Conservation (phyloP, 53 echinoderm and acorn worm genomes). For the Echinometra lucunter region DNA sequence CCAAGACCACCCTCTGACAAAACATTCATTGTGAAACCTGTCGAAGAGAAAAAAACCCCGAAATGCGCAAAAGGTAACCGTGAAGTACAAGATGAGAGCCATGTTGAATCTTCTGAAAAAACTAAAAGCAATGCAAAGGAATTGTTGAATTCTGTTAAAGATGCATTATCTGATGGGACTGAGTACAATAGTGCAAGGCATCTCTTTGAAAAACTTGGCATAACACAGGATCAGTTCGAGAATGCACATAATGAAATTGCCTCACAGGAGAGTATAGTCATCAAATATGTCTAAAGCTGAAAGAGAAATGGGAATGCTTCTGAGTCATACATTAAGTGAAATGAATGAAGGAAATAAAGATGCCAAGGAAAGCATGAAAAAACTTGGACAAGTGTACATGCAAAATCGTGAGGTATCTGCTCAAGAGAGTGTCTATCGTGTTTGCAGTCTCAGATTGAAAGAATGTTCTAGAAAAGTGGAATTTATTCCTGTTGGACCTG, state of each 20-base stretch:
- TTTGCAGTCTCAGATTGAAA: conserved; percentile 76
- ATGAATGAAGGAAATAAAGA: conserved; percentile 76
- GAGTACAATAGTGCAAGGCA: conserved; percentile 56
- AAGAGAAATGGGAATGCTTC: conserved; percentile 81
- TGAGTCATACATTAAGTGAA: conserved; percentile 74
- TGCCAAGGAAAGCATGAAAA: conserved; percentile 67
- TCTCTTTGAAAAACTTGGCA: conserved; percentile 62
- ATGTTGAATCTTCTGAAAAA: background rate
- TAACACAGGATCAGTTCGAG: conserved; percentile 74
- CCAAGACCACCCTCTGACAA: conserved; percentile 82
- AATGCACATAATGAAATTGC: conserved; percentile 55
- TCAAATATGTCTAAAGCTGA: conserved; percentile 81
- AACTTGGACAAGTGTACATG: conserved; percentile 74
- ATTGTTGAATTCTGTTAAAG: conserved; percentile 1
- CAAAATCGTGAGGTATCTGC: conserved; percentile 74
- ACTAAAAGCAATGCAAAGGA: conserved; percentile 16
- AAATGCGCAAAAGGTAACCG: too few species aligned
- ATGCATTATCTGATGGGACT: conserved; percentile 7
- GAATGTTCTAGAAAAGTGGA: conserved; percentile 74
- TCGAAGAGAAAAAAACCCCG: background rate
- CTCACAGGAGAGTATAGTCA: conserved; percentile 58
- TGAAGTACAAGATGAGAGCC: background rate
- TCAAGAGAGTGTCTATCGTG: conserved; percentile 66
- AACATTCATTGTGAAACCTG: background rate
- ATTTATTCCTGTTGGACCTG: conserved; percentile 79